Base-by-base conservation (phyloP, 2,113 vertebrate genomes). In the Megatriorchis doriae region DNA sequence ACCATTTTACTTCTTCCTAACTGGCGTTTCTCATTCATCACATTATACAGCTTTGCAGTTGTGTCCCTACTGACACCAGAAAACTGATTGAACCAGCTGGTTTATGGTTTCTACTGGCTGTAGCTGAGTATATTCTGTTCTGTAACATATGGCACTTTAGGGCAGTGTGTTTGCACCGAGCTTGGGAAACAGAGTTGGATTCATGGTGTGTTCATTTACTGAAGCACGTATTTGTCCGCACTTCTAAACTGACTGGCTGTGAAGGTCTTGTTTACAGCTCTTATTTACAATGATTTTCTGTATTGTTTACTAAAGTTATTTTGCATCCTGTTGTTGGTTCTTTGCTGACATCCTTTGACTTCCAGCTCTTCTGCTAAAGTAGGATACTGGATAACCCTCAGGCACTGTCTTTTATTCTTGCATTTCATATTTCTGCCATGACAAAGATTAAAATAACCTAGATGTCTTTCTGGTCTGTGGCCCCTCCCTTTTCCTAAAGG, bases 81-180 rank as follows among this genome's bases (percentile, higher is more conserved):
- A 94, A 90, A 72, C 66, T 84, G 84, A 96, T 93, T 89, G 97
- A 96, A 84, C 71, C 89, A 94, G 86, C 82, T 94, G 86, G 70
- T 94, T 96, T 91, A 89, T 93, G 75, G 94, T 71, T 96, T 77
- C 81, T 79, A 29, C 70, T 95, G 93, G 82, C 88, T 81, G 52
- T 73, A 70, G 78, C 50, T n/a, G 66, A 74, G 45, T 62, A 16
- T 75, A 16, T 88, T 95, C 53, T 82, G 47, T 32, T 91, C n/a
- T 53, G 71, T 58, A 94, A 85, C 94, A 90, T 96, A 95, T 83
- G 93, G 84, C 84, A 88, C n/a, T 85, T 95, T 5, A 31, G 66
- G 50, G 74, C 50, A 91, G 36, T 9, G 53, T 34, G 58, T 80
- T 80, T 82, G n/a, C 29, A 19, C 0, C 1, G 22, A 55, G 19